These are phyloP conservation scores for Holacanthella duospinosa DNA, from an alignment of 2,888 invertebrate species.

Conservation along the genomic window DNA sequence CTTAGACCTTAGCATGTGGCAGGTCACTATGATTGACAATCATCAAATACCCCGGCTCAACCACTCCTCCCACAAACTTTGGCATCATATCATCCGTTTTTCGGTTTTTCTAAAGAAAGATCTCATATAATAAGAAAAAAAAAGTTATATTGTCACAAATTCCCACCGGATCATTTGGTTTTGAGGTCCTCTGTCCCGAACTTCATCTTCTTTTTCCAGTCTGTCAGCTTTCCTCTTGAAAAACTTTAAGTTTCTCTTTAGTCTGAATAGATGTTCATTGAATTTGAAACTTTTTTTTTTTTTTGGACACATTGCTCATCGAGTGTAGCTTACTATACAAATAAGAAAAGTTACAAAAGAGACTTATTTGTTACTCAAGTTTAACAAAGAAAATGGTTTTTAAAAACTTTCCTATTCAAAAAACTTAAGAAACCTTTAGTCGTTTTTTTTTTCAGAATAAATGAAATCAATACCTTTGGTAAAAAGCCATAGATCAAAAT, in stretches of 20 bases:
- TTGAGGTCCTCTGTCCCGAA: neutral
- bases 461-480: neutral
- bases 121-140: neutral
- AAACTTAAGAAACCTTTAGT: neutral
- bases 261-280: neutral
- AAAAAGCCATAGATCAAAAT: conserved; percentile 3
- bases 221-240: neutral
- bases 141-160: neutral
- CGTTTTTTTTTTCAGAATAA: neutral
- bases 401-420: neutral
- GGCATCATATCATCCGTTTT: neutral
- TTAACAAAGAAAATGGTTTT: neutral
- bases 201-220: conserved; percentile 2
- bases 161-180: neutral
- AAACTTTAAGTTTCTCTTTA: neutral
- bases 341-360: neutral
- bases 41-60: neutral
- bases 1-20: neutral
- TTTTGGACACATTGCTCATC: neutral
- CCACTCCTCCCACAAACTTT: neutral
- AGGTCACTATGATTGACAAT: neutral
- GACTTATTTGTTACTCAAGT: neutral
- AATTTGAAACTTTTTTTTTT: neutral
- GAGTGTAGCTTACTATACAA: neutral
- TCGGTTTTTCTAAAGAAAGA: neutral